Evolutionary conservation across 2,888 invertebrate genomes (phyloP).

Genomic region (Hypselothyrea guttata): DNA sequence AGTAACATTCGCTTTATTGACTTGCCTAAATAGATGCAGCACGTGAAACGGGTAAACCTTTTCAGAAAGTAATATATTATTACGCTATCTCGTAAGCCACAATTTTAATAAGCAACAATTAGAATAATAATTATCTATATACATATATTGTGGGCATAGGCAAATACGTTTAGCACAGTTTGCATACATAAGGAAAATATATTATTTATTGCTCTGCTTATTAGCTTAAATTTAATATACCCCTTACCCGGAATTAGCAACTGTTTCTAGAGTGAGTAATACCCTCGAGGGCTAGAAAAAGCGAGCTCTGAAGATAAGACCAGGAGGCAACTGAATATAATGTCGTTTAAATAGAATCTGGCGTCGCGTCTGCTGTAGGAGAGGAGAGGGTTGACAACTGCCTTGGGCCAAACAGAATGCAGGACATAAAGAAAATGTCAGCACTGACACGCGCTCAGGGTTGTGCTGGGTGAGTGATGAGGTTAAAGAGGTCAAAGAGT

Average conservation of each 20-base stretch:
- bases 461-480: constrained; percentile 15
- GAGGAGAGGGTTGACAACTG: constrained; percentile 2
- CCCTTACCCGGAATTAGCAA: background rate
- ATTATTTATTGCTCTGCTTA: no score
- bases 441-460: constrained; percentile 34
- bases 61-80: no score
- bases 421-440: constrained; percentile 70
- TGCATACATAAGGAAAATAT: no score
- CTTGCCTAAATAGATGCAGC: no score
- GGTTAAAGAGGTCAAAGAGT: background rate
- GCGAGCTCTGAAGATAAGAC: constrained; percentile 38
- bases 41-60: no score
- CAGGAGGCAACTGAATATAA: constrained; percentile 61
- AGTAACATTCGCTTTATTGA: no score
- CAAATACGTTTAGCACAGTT: no score
- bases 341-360: constrained; percentile 74
- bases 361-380: constrained; percentile 23
- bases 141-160: no score
- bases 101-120: no score
- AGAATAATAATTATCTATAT: no score
- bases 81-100: no score
- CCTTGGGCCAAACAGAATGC: constrained; percentile 58
- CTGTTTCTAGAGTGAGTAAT: constrained; percentile 1
- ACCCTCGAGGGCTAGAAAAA: constrained; percentile 1
- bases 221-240: constrained; percentile 4